Conservation (phyloP, 2,888 invertebrate species). For the Polia nebulosa region DNA sequence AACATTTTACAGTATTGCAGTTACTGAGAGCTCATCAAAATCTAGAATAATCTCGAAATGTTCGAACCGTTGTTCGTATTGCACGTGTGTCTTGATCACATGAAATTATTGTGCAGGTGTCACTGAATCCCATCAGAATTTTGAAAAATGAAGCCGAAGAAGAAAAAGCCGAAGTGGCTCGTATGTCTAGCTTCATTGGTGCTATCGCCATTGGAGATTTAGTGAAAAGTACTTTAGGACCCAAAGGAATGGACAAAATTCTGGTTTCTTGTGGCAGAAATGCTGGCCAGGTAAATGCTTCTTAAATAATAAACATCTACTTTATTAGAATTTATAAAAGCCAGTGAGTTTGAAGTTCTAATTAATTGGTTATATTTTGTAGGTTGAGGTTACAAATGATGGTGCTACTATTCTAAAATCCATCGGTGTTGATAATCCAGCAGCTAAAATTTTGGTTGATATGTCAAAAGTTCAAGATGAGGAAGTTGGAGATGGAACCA, state of each 20-base stretch:
- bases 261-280: conserved; percentile 95
- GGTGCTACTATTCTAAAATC: conserved; percentile 99
- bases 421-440: conserved; percentile 99
- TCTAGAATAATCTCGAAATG: conserved; percentile 50
- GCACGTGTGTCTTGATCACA: conserved; percentile 78
- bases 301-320: neutral
- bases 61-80: conserved; percentile 72
- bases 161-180: conserved; percentile 99
- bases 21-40: conserved; percentile 8
- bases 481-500: conserved; percentile 99
- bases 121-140: conserved; percentile 98
- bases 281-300: conserved; percentile 91
- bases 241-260: conserved; percentile 99
- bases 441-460: conserved; percentile 99
- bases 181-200: conserved; percentile 99
- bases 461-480: conserved; percentile 99
- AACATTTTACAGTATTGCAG: conserved; percentile 22
- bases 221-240: conserved; percentile 99
- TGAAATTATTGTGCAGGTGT: conserved; percentile 90
- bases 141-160: conserved; percentile 99
- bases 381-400: conserved; percentile 99
- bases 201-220: conserved; percentile 99
- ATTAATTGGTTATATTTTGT: conserved; percentile 59
- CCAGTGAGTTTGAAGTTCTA: neutral
- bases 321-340: neutral